Percentiles rank a stretch among this genome's conserved stretches.
These are phyloP conservation scores for Sialis fuliginosa DNA, from an alignment of 2,888 invertebrate genomes.

Conservation along the genomic window DNA sequence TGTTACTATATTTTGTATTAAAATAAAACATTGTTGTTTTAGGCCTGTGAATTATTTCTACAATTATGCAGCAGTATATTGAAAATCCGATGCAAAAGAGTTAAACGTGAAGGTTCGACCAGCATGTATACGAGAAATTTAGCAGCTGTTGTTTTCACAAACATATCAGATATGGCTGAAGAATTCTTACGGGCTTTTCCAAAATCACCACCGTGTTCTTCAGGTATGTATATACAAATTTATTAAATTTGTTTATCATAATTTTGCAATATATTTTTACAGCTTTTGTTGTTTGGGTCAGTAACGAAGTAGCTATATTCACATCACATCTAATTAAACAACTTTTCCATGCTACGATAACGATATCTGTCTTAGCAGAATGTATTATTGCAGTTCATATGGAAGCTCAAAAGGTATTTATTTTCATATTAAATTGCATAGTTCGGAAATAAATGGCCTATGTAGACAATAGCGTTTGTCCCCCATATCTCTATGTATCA, in stretches of 20 bases:
- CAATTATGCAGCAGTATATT: conserved; percentile 66
- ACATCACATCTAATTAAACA: conserved; percentile 71
- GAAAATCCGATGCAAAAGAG: conserved; percentile 61
- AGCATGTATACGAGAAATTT: conserved; percentile 64
- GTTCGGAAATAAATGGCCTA: neutral
- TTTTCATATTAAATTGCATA: neutral
- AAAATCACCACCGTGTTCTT: conserved; percentile 51
- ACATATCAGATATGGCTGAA: conserved; percentile 37
- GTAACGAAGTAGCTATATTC: conserved; percentile 60
- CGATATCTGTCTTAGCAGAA: conserved; percentile 66
- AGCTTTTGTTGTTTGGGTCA: conserved; percentile 85
- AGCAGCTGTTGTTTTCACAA: conserved; percentile 69
- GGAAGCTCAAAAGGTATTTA: conserved; percentile 44
- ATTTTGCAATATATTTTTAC: conserved; percentile 11
- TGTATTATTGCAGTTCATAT: conserved; percentile 66
- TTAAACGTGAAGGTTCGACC: conserved; percentile 65
- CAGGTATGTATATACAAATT: conserved; percentile 29
- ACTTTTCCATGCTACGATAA: conserved; percentile 77
- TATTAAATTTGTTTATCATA: neutral
- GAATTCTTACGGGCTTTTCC: conserved; percentile 73
- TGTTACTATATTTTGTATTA: neutral
- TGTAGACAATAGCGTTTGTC: neutral
- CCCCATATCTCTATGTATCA: conserved; percentile 1
- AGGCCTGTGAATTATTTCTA: conserved; percentile 69
- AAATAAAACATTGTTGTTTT: conserved; percentile 14